Percentiles rank a stretch among this genome's conserved stretches.
Conservation (phyloP, 2,113 vertebrate genomes). For the Ia io region DNA sequence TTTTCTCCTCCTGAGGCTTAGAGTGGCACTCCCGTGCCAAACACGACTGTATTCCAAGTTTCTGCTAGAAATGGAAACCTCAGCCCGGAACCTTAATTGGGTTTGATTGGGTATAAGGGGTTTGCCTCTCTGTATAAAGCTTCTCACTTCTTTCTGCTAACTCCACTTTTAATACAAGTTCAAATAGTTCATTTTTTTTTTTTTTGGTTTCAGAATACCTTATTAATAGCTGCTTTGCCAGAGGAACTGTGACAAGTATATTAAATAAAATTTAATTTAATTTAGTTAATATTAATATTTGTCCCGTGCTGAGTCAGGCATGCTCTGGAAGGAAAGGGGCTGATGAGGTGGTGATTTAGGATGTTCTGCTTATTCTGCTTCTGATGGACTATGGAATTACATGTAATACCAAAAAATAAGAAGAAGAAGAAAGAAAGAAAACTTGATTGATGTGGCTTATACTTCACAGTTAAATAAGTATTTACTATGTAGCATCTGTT, state of each 20-base stretch:
- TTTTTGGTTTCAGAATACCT: neutral
- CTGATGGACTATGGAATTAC: neutral
- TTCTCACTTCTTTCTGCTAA: neutral
- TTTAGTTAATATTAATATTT: neutral
- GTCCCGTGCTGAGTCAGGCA: neutral
- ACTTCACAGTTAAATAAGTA: neutral
- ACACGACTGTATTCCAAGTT: neutral
- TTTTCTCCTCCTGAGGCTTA: neutral
- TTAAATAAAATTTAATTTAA: constrained; percentile 3
- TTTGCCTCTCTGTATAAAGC: neutral
- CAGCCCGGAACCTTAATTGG: neutral
- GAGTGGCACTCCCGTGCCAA: neutral
- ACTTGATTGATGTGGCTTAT: neutral
- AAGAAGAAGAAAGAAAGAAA: neutral
- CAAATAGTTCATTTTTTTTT: constrained; percentile 6
- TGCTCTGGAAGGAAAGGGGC: neutral
- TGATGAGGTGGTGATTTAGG: neutral
- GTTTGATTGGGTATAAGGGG: neutral
- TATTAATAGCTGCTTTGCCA: neutral
- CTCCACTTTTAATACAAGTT: constrained; percentile 12
- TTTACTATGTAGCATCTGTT: neutral
- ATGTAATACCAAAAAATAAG: neutral
- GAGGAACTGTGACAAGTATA: neutral
- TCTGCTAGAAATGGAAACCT: neutral
- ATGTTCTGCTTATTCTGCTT: neutral